A percentile compares a stretch with the other conserved stretches of the same genome.
These are phyloP conservation scores for Seriola quinqueradiata DNA, from an alignment of 2,113 vertebrate species.

Conservation along the genomic window DNA sequence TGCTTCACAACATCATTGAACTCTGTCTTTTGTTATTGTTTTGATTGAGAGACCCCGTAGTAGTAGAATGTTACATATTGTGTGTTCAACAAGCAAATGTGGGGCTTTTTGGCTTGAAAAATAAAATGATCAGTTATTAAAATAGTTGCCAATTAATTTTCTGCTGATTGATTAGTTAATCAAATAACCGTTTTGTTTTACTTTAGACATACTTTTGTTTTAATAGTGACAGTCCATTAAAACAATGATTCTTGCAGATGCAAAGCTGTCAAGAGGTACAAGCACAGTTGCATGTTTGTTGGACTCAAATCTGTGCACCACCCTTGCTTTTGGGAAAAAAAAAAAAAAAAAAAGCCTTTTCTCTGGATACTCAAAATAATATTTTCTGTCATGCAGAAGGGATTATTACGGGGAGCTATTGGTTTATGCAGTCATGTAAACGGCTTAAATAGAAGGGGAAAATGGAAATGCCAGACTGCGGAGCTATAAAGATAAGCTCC, in stretches of 20 bases:
- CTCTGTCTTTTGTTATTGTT: no score
- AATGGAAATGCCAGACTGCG: constrained; percentile 16
- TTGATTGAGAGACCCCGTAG: no score
- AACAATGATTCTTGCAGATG: background rate
- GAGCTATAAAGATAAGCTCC: constrained; percentile 14
- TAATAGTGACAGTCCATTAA: background rate
- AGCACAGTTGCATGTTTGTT: background rate
- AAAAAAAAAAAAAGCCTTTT: background rate
- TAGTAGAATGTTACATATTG: no score
- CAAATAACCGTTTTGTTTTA: no score
- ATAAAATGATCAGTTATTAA: no score
- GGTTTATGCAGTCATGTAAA: constrained; percentile 21
- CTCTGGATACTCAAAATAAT: constrained; percentile 2
- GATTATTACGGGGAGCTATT: constrained; percentile 25
- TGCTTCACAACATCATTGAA: no score
- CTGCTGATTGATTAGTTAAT: no score
- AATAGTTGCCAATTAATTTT: no score
- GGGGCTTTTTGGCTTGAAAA: no score
- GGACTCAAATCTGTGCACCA: background rate
- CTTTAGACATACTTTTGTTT: no score
- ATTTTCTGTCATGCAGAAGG: background rate
- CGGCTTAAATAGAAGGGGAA: constrained; percentile 1
- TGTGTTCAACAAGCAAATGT: no score
- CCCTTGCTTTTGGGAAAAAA: background rate
- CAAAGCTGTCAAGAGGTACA: background rate